A percentile compares a stretch with the other conserved stretches of the same genome.
Conservation (phyloP, 1,140 invertebrate species). For the Campoletis sonorensis region DNA sequence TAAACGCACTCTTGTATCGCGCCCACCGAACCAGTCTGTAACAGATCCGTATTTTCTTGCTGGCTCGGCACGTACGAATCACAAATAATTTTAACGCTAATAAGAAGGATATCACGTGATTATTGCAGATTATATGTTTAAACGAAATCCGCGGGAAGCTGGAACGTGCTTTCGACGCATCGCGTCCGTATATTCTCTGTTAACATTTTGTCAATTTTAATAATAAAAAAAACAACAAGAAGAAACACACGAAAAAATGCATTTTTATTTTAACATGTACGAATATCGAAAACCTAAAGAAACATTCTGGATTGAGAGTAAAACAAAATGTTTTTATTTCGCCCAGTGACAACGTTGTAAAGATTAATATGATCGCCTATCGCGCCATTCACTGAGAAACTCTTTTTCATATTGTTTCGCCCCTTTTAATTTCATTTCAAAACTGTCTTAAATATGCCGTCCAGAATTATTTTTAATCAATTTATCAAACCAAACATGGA, state of each 20-base stretch:
- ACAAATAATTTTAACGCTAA: no score
- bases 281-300: no score
- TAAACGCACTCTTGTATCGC: slow-evolving; percentile 25
- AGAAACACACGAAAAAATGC: background rate
- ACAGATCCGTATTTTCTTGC: background rate
- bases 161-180: slow-evolving; percentile 25
- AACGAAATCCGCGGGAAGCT: slow-evolving; percentile 17
- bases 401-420: no score
- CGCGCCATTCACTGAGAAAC: no score
- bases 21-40: background rate
- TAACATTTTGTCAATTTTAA: slow-evolving; percentile 56
- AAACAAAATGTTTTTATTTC: no score
- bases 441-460: no score
- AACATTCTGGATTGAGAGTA: no score
- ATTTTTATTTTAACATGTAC: background rate
- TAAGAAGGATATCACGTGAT: slow-evolving; percentile 1
- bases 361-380: no score
- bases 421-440: no score
- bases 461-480: no score
- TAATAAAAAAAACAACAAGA: slow-evolving; percentile 51
- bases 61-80: slow-evolving; percentile 5
- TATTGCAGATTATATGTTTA: slow-evolving; percentile 33
- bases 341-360: no score
- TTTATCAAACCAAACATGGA: no score
- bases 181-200: slow-evolving; percentile 47